A percentile compares a stretch with the other conserved stretches of the same genome.
phyloP scores from a whole-genome alignment of 2,888 invertebrate species.

The Caenorhabditis japonica region DNA sequence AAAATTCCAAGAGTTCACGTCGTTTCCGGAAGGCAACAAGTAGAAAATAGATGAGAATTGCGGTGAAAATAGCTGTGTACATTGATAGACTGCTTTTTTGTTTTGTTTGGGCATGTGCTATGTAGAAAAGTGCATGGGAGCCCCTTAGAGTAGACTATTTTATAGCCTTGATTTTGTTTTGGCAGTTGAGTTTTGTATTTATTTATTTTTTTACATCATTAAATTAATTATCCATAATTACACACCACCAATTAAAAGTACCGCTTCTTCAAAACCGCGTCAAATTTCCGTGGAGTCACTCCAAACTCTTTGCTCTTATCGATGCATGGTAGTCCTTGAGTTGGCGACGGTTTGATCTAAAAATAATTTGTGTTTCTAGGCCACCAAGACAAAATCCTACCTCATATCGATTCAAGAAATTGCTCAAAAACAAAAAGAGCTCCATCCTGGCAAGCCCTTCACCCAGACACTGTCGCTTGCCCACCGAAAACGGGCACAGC shows the following conservation, averaged over 20 bases:
- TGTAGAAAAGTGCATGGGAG: constrained; percentile 2
- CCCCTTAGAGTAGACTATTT: too few species aligned
- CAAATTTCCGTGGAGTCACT: constrained; percentile 13
- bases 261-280: constrained; percentile 11
- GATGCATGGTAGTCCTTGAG: constrained; percentile 11
- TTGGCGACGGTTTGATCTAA: constrained; percentile 1
- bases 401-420: constrained; percentile 55
- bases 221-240: not conserved
- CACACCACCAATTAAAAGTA: not conserved
- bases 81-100: constrained; percentile 1
- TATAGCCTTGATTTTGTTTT: too few species aligned
- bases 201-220: not conserved
- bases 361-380: not conserved
- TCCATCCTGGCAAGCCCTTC: constrained; percentile 61
- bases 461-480: constrained; percentile 56
- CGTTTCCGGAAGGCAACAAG: not conserved
- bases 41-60: constrained; percentile 7
- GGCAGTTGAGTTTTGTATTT: not conserved
- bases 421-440: constrained; percentile 54
- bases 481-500: constrained; percentile 55
- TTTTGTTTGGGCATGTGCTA: not conserved
- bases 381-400: not conserved
- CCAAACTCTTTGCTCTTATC: constrained; percentile 7
- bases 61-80: constrained; percentile 6
- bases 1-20: constrained; percentile 9